Evolutionary conservation across 2,113 vertebrate genomes (phyloP), one percentile per base, ranked within the genome.

Genomic region (Trichechus manatus): DNA sequence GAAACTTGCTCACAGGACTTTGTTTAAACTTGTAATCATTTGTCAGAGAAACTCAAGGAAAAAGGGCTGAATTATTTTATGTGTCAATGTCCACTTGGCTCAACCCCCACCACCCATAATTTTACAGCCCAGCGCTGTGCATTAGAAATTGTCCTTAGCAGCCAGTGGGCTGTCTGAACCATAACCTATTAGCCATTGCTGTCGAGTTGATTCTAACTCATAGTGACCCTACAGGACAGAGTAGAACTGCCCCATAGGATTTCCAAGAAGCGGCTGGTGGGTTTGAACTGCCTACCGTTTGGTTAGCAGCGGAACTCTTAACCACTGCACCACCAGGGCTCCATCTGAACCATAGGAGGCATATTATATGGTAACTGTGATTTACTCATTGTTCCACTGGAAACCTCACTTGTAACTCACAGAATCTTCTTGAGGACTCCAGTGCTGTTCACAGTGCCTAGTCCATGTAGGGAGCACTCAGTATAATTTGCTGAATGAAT

Each of bases 1-100:
- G 90, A 90, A 93, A 90, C 56, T 87, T 84, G 64, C 70, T 92
- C 53, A 85, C 3, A 78, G 82, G 36, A 87, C 78, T 95, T 92
- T 68, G 80, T 64, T 94, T 80, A 68, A 87, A 83, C 9, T 53
- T 86, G 13, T 42, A 91, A 87, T 86, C 39, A 19, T 50, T 88
- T 85, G 42, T 83, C 56, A 93, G 42, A 82, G 33, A 93, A 84
- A 86, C 29, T 84, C 33, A 88, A 72, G 79, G 9, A 59, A 79
- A 79, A 84, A 80, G 42, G 4, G 10, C 5, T 80, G n/a, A 20
- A 15, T 39, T 77, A 90, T 39, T 93, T 94, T 27, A 39, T 4
- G 23, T 39, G 25, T 74, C 72, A 23, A 9, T 42, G 36, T 22
- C 36, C 66, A 68, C 23, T 42, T 83, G 33, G 20, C 7, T 77